Percentiles rank a stretch among this genome's conserved stretches.
Evolutionary conservation across 2,113 vertebrate genomes (phyloP).

Genomic region (Psittacara wagleri): DNA sequence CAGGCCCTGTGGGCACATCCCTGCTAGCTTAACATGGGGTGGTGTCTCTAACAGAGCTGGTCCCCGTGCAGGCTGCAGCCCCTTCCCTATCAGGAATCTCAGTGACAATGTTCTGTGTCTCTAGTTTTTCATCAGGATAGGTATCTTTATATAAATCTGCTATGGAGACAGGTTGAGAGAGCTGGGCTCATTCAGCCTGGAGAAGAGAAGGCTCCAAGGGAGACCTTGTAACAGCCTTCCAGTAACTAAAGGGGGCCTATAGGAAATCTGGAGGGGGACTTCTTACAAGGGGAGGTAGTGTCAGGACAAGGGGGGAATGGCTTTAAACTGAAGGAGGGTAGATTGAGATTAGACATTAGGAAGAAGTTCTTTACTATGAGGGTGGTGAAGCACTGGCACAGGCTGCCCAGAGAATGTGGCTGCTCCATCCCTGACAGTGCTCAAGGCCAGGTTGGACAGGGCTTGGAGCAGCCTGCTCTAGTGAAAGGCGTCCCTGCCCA

Average conservation of each 20-base stretch:
- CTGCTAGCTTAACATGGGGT: accelerated
- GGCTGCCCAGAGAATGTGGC: background rate
- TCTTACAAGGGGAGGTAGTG: background rate
- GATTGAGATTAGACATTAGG: background rate
- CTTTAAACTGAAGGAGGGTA: background rate
- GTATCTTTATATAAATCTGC: background rate
- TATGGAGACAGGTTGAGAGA: background rate
- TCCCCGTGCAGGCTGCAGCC: background rate
- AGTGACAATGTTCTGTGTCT: background rate
- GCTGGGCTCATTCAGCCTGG: background rate
- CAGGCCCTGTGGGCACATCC: background rate
- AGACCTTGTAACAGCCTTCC: background rate
- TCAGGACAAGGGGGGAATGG: background rate
- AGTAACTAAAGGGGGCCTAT: background rate
- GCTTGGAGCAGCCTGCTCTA: background rate
- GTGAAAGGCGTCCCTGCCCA: background rate
- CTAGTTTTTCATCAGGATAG: background rate
- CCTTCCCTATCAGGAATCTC: background rate
- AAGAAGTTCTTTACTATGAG: background rate
- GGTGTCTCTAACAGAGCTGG: background rate
- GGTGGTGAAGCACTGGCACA: background rate
- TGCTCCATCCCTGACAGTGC: background rate
- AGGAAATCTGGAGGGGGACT: background rate
- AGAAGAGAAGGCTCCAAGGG: background rate
- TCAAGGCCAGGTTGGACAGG: background rate